Evolutionary conservation across 1,140 invertebrate species (phyloP).

Genomic region (Sitophilus oryzae): DNA sequence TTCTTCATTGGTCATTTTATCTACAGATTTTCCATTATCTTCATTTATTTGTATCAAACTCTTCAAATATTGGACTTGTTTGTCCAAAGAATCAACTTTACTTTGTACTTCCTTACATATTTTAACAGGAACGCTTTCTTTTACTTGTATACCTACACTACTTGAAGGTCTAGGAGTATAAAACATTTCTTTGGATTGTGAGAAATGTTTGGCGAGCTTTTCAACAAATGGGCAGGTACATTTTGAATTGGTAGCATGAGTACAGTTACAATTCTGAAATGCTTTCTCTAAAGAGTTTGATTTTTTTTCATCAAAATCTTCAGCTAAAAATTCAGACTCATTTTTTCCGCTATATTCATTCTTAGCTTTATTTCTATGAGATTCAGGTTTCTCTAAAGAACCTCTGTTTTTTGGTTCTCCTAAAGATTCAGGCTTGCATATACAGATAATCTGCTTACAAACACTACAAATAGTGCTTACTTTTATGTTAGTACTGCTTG

Average conservation of each 20-base stretch:
- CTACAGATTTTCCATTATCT: background rate
- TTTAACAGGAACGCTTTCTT: background rate
- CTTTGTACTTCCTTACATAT: background rate
- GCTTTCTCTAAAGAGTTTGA: slow-evolving; percentile 19
- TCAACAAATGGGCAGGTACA: slow-evolving; percentile 25
- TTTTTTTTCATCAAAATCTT: too few species aligned
- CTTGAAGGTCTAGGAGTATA: too few species aligned
- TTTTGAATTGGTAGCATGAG: background rate
- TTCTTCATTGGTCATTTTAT: too few species aligned
- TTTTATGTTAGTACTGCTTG: slow-evolving; percentile 28
- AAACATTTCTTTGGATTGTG: too few species aligned
- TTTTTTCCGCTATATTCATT: too few species aligned
- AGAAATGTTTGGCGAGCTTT: slow-evolving; percentile 19
- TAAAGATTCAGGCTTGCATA: too few species aligned
- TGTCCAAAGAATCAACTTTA: background rate
- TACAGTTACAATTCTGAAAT: slow-evolving; percentile 26
- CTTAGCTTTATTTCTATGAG: too few species aligned
- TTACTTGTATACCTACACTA: background rate
- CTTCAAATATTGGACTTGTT: background rate
- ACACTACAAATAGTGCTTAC: slow-evolving; percentile 22
- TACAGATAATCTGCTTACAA: slow-evolving; percentile 15
- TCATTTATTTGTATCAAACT: background rate
- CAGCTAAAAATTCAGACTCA: too few species aligned
- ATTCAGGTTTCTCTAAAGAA: too few species aligned
- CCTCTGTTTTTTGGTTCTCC: too few species aligned